Evolutionary conservation across 1,140 invertebrate genomes (phyloP), one percentile per base, ranked within the genome.

Genomic region (Cryptotermes secundus): DNA sequence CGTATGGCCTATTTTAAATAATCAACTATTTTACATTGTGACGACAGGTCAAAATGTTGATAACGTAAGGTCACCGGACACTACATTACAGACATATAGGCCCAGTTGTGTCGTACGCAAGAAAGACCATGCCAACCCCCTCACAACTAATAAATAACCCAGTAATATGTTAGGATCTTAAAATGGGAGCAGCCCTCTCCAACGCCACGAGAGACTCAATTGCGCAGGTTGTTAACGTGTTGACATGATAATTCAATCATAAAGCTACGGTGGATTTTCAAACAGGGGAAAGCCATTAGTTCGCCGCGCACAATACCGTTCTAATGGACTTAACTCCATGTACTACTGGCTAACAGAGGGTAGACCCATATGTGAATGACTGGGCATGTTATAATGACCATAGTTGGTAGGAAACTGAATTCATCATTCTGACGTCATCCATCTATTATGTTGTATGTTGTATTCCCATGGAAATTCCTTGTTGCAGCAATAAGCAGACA

Each of bases 161-260:
- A 72, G 59, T 72, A 72, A 31, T 72, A 31, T 72, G 59, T 72
- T 72, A 72, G n/a, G 59, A 72, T 72, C 59, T 72, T 72, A 72
- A 72, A 72, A 72, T 72, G 59, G 16, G 31, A 31, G 59, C 59
- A 31, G 59, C n/a, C 59, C 59, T 26, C n/a, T 72, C 59, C 26
- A 31, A 26, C 14, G n/a, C 10, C 59, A 72, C 26, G 9, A 26
- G 14, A 49, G 16, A 3, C 22, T 49, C 45, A 49, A 49, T 49
- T 49, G 19, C 45, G 16, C 59, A 72, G 26, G 59, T 31, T 72
- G n/a, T 59, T 59, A n/a, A 42, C 22, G 59, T 72, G 59, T 72
- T 72, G 59, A 72, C 59, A 72, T 72, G 59, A 72, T 72, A 72
- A 72, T 72, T 72, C 59, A 72, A 72, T 72, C 59, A 72, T 72